A percentile compares a stretch with the other conserved stretches of the same genome.
Conservation (phyloP, 2,888 invertebrate species). For the Epinotia bilunana region DNA sequence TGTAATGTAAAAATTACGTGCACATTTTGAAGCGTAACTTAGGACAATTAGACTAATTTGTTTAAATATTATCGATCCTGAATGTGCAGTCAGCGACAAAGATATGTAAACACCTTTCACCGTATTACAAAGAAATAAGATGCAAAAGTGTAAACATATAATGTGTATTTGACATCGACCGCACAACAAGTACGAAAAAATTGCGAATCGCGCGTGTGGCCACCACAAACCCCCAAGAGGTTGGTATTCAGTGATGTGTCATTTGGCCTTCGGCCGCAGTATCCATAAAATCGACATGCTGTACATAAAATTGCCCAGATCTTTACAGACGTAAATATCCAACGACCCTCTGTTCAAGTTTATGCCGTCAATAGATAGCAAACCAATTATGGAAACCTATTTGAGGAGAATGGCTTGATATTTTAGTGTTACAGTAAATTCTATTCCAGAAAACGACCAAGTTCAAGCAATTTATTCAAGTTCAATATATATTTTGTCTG, state of each 20-base stretch:
- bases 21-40: not conserved
- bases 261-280: constrained; percentile 23
- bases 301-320: constrained; percentile 26
- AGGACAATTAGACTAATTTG: not conserved
- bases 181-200: constrained; percentile 5
- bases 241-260: constrained; percentile 25
- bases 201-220: constrained; percentile 18
- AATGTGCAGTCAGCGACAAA: not conserved
- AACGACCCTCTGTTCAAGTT: constrained; percentile 13
- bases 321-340: constrained; percentile 25
- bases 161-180: too few relatives aligned
- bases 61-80: not conserved
- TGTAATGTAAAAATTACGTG: not conserved
- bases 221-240: constrained; percentile 11
- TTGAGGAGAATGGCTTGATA: not conserved
- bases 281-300: constrained; percentile 16
- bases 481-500: too few relatives aligned
- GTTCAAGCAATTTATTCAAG: too few relatives aligned
- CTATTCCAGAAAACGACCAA: too few relatives aligned
- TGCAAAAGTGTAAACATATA: too few relatives aligned
- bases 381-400: constrained; percentile 5
- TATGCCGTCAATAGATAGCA: constrained; percentile 2
- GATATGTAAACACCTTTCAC: too few relatives aligned
- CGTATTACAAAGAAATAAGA: too few relatives aligned
- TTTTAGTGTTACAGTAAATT: not conserved